A percentile compares a stretch with the other conserved stretches of the same genome.
Evolutionary conservation across 2,888 invertebrate species (phyloP).

Genomic region (Callosobruchus maculatus): DNA sequence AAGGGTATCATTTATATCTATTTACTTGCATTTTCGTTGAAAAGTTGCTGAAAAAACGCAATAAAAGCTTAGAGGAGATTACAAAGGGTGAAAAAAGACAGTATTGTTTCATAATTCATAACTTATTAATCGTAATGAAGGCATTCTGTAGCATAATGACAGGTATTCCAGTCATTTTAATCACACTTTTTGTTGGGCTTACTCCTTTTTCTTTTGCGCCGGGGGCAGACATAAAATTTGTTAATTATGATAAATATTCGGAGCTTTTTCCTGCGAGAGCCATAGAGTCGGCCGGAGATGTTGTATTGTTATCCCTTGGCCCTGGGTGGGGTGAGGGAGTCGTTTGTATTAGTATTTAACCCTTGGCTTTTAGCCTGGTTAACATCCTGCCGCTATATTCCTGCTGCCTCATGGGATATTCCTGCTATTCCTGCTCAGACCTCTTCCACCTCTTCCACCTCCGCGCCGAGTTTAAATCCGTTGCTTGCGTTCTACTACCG

Average conservation of each 20-base stretch:
- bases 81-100: slow-evolving; percentile 17
- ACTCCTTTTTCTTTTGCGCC: slow-evolving; percentile 35
- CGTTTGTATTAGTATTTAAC: slow-evolving; percentile 51
- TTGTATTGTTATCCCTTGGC: slow-evolving; percentile 48
- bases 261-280: slow-evolving; percentile 52
- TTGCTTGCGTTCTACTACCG: background rate
- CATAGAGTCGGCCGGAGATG: slow-evolving; percentile 47
- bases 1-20: background rate
- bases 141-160: slow-evolving; percentile 32
- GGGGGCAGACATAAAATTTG: slow-evolving; percentile 27
- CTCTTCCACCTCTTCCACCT: background rate
- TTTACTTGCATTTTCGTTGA: background rate
- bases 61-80: background rate
- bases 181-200: slow-evolving; percentile 45
- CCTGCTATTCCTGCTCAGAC: slow-evolving; percentile 15
- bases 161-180: slow-evolving; percentile 43
- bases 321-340: slow-evolving; percentile 32
- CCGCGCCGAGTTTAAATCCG: slow-evolving; percentile 18
- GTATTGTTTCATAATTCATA: slow-evolving; percentile 24
- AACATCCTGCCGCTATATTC: slow-evolving; percentile 48
- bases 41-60: background rate
- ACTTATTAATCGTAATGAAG: slow-evolving; percentile 30
- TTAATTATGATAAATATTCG: slow-evolving; percentile 17
- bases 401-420: slow-evolving; percentile 45
- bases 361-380: slow-evolving; percentile 49